Percentiles rank a stretch among this genome's conserved stretches.
Conservation (phyloP, 2,113 vertebrate genomes). For the Pogonocichla stellata region DNA sequence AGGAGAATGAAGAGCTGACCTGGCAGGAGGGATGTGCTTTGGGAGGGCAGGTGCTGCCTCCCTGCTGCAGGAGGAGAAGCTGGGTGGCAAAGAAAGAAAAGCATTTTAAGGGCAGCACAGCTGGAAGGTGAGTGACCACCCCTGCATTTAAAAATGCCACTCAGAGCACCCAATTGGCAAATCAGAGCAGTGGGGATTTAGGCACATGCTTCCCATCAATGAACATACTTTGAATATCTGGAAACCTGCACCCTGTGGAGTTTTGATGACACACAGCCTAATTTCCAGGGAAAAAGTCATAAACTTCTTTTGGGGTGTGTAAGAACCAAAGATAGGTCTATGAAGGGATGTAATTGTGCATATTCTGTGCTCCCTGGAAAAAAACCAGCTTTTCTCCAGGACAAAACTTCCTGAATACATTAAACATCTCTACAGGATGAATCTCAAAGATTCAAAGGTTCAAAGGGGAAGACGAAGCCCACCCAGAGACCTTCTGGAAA, state of each 20-base stretch:
- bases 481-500: background rate
- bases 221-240: background rate
- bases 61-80: background rate
- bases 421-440: background rate
- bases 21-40: background rate
- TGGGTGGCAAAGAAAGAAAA: background rate
- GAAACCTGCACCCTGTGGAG: background rate
- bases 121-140: too few species aligned
- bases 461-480: accelerated
- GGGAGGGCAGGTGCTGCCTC: background rate
- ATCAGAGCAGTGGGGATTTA: background rate
- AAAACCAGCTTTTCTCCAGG: background rate
- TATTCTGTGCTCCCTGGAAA: background rate
- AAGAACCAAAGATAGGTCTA: background rate
- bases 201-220: background rate
- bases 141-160: background rate
- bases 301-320: background rate
- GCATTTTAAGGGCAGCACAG: background rate
- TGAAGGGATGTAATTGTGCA: background rate
- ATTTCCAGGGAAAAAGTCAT: background rate
- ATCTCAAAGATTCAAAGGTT: background rate
- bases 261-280: background rate
- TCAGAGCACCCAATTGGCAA: accelerated
- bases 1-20: background rate
- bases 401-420: background rate